Percentiles rank a stretch among this genome's conserved stretches.
Conservation (phyloP, 2,113 vertebrate genomes). For the Clarias batrachus region DNA sequence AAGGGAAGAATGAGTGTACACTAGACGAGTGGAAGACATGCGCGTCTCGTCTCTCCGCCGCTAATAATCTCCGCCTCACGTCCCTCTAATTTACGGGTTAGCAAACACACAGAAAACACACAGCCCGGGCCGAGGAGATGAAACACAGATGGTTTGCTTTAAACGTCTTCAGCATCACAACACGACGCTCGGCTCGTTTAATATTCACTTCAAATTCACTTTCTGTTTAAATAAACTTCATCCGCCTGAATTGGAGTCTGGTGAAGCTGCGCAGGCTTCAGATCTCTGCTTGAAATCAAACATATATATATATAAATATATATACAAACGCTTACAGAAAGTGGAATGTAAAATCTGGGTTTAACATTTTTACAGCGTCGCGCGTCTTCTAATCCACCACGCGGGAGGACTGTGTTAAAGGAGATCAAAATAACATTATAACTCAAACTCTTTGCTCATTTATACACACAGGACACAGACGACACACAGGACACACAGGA, state of each 20-base stretch:
- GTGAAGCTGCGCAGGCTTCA: not conserved
- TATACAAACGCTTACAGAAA: not conserved
- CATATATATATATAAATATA: no score
- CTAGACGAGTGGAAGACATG: not conserved
- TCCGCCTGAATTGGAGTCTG: not conserved
- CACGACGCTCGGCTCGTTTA: not conserved
- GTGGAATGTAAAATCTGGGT: not conserved
- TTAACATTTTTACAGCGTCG: no score
- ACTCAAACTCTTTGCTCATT: no score
- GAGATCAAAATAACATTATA: no score
- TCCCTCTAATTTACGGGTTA: not conserved
- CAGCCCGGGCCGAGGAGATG: no score
- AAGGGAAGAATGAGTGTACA: slow-evolving; percentile 19
- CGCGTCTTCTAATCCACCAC: no score
- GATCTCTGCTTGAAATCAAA: not conserved
- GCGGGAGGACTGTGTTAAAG: no score
- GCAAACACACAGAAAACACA: not conserved
- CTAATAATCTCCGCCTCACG: not conserved
- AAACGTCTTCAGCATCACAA: not conserved
- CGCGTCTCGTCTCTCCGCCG: not conserved
- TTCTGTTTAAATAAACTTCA: not conserved
- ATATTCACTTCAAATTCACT: not conserved
- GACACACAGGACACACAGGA: no score
- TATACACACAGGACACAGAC: no score
- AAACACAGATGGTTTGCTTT: not conserved